A percentile compares a stretch with the other conserved stretches of the same genome.
Conservation (phyloP, 2,113 vertebrate species). For the Poeciliopsis prolifica region DNA sequence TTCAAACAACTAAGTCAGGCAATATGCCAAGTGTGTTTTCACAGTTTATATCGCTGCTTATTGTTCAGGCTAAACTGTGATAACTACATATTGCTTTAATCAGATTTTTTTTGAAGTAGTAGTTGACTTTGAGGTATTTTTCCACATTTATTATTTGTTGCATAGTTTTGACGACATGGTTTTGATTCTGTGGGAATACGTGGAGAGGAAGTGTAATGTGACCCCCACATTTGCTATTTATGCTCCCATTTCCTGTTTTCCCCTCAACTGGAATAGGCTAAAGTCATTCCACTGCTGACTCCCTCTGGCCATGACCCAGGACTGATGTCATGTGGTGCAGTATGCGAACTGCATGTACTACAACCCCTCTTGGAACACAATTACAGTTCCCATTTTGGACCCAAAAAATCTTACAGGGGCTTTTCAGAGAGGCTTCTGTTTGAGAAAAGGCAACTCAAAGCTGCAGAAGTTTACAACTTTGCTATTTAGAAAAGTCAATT, state of each 20-base stretch:
- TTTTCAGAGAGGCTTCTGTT: conserved; percentile 37
- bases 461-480: background rate
- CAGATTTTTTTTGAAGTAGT: conserved; percentile 11
- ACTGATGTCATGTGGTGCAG: conserved; percentile 60
- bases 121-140: conserved; percentile 34
- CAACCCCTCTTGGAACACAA: conserved; percentile 47
- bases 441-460: conserved; percentile 9
- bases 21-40: conserved; percentile 39
- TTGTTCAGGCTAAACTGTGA: conserved; percentile 3
- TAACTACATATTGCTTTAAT: conserved; percentile 1
- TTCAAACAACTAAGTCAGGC: conserved; percentile 53
- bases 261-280: conserved; percentile 58
- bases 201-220: conserved; percentile 68
- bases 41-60: conserved; percentile 19
- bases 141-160: conserved; percentile 41
- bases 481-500: background rate
- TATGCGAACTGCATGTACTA: conserved; percentile 67
- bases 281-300: conserved; percentile 67
- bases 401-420: conserved; percentile 26
- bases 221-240: conserved; percentile 76
- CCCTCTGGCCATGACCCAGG: conserved; percentile 73
- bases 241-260: conserved; percentile 75
- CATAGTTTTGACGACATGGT: conserved; percentile 36
- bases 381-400: conserved; percentile 48
- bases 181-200: conserved; percentile 64